Base-by-base conservation (phyloP, 2,888 invertebrate species). In the Cephus spinipes region DNA sequence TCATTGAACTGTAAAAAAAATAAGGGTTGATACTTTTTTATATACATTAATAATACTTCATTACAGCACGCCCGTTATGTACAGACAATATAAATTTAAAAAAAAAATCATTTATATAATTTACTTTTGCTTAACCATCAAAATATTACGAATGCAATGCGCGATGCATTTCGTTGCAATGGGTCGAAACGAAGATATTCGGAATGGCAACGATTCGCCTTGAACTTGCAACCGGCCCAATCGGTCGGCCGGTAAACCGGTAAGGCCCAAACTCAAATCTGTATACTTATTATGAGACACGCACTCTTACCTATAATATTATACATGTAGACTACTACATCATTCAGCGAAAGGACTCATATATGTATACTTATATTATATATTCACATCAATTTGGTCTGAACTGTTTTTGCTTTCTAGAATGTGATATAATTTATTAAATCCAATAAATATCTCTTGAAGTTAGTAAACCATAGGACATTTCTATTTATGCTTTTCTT, bases 201-300 rank as follows among this genome's bases (percentile, higher is more conserved):
- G 77, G 82, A 90, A 89, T 86, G 89, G 85, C 89, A 87, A 86
- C 83, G 89, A 88, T 87, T 88, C 81, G 80, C 90, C 90, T 91
- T 91, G 90, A 91, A 90, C 90, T 89, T 88, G 87, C 40, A 75
- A 68, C 73, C 36, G 81, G 77, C 32, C 74, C 4, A 68, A 34
- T 77, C 68, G n/a, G 55, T 55, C 23, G 55, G 55, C 2, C 23
- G 23, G 55, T 55, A 55, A 55, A 55, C 55, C 55, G 55, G 55
- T 55, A 55, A 55, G 23, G 55, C 55, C 55, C 55, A 55, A 55
- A 55, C 23, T 23, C 9, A 55, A 55, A 6, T 55, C 55, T 55
- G 55, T 55, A 55, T 55, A 23, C 55, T 55, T 55, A 55, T 55
- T 55, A 55, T 55, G 55, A 55, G 55, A 23, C 23, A 55, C 55